Evolutionary conservation across 2,888 invertebrate species (phyloP), one percentile per base, ranked within the genome.

Genomic region (Galerucella nymphaeae): DNA sequence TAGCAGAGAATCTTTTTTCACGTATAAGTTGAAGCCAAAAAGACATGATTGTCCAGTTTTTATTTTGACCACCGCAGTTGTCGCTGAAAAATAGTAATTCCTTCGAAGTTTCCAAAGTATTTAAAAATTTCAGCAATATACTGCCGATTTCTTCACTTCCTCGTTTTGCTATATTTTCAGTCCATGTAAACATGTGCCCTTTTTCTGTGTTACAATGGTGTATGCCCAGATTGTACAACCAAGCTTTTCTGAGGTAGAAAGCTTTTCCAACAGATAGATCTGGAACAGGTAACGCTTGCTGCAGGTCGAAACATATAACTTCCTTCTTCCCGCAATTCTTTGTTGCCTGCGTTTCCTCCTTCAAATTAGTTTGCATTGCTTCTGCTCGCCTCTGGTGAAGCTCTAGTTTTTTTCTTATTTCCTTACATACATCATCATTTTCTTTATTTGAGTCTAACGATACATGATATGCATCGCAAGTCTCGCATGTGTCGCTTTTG

Each of bases 141-240:
- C 71, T 71, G 5, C 73, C 75, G 16, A 78, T 66, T 72, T 79
- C 75, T 58, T 78, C 76, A 18, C 75, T 72, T 11, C 76, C 77
- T 16, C 77, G 50, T 62, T 77, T 79, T 11, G 75, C 77, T 23
- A 45, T 65, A 53, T 75, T 63, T 63, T 78, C 75, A 11, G 77
- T 55, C 76, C 76, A 73, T 66, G 74, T 67, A 30, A 73, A 78
- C 76, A 78, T 78, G 23, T 67, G 68, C 10, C 75, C 75, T 64
- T 67, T 55, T 14, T 66, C 73, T 65, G 23, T 75, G 1, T 41
- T 72, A 67, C 78, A 78, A 53, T 81, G 72, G 55, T 79, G 79
- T 13, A 80, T 62, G 14, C 78, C 78, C 1, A 80, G 65, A 59
- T 80, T 79, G 53, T 80, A 80, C 2, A 70, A 16, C 80, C 78